Percentiles rank a stretch among this genome's conserved stretches.
phyloP scores from a whole-genome alignment of 2,888 invertebrate genomes.

The Drosophila basisetae region DNA sequence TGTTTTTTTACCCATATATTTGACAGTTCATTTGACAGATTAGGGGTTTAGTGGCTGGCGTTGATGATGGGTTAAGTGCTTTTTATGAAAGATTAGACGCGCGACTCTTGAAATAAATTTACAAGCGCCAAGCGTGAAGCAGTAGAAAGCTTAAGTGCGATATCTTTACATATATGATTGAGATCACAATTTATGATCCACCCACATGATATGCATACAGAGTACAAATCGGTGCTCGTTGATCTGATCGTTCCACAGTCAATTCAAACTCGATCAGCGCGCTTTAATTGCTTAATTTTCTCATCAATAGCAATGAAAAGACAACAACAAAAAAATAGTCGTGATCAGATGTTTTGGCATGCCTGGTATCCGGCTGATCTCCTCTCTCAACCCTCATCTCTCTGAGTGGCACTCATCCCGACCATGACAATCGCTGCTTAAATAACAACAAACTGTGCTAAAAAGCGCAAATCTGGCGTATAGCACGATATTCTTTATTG shows the following conservation, averaged over 20 bases:
- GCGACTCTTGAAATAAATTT: background rate
- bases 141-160: constrained; percentile 5
- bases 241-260: constrained; percentile 16
- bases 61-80: constrained; percentile 76
- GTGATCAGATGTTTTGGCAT: constrained; percentile 72
- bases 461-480: constrained; percentile 78
- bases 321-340: constrained; percentile 50
- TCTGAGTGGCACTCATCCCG: constrained; percentile 48
- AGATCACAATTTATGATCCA: background rate
- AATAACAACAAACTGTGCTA: constrained; percentile 58
- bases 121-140: constrained; percentile 45
- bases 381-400: constrained; percentile 4
- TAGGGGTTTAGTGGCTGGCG: constrained; percentile 41
- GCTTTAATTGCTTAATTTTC: constrained; percentile 78
- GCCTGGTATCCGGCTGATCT: constrained; percentile 39
- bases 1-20: constrained; percentile 12
- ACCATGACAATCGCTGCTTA: constrained; percentile 62
- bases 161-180: background rate
- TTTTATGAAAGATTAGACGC: constrained; percentile 39
- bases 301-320: constrained; percentile 54
- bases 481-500: constrained; percentile 83
- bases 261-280: constrained; percentile 26
- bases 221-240: constrained; percentile 8
- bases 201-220: constrained; percentile 12
- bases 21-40: constrained; percentile 66